Conservation (phyloP, 2,797 vertebrate species). For the Paguma larvata region DNA sequence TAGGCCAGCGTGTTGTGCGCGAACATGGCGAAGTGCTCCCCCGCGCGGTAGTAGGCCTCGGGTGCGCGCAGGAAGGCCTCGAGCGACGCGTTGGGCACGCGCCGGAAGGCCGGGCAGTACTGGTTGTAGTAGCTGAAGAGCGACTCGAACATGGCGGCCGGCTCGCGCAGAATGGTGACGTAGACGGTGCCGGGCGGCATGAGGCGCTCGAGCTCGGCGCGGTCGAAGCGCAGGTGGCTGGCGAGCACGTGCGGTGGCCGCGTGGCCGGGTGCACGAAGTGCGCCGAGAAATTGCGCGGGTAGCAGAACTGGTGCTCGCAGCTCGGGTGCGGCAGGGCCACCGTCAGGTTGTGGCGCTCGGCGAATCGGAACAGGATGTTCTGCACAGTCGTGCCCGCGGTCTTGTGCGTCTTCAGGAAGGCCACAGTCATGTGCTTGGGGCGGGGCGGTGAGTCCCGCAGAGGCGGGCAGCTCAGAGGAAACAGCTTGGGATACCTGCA, state of each 20-base stretch:
- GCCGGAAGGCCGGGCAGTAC: conserved; percentile 91
- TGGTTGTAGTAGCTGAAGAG: conserved; percentile 94
- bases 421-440: conserved; percentile 92
- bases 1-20: conserved; percentile 93
- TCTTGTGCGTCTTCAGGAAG: conserved; percentile 96
- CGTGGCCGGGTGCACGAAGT: conserved; percentile 93
- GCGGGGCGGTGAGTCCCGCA: conserved; percentile 80
- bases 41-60: conserved; percentile 90
- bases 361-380: conserved; percentile 95
- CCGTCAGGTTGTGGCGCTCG: conserved; percentile 92
- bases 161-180: conserved; percentile 93
- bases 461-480: conserved; percentile 86
- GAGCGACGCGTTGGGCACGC: conserved; percentile 92
- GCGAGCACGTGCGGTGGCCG: conserved; percentile 90
- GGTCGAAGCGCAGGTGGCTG: conserved; percentile 93
- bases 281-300: conserved; percentile 90
- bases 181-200: conserved; percentile 92
- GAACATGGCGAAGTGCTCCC: conserved; percentile 92
- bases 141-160: conserved; percentile 94
- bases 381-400: conserved; percentile 94
- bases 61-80: conserved; percentile 91
- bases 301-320: conserved; percentile 95
- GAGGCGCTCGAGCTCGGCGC: conserved; percentile 88
- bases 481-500: conserved; percentile 90
- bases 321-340: conserved; percentile 91